phyloP scores from a whole-genome alignment of 2,888 invertebrate genomes.

The Toxonevra muliebris region DNA sequence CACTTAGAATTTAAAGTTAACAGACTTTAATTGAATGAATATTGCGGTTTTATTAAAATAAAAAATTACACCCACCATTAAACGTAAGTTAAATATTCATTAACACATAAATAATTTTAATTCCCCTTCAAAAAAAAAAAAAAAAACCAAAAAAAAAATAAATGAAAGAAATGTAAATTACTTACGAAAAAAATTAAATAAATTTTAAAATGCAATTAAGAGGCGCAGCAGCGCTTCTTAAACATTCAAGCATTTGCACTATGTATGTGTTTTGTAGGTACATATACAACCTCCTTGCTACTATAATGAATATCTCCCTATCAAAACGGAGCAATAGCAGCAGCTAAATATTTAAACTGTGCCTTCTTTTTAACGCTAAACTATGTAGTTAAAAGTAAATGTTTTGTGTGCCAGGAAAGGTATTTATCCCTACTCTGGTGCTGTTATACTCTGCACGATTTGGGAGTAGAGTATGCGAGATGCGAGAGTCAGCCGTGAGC shows the following conservation, averaged over 20 bases:
- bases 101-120: too few relatives aligned
- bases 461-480: too few relatives aligned
- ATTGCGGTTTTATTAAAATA: background rate
- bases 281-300: too few relatives aligned
- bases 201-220: background rate
- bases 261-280: too few relatives aligned
- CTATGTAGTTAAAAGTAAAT: background rate
- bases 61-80: background rate
- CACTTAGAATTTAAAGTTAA: conserved; percentile 4
- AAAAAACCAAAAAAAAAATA: background rate
- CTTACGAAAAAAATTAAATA: background rate
- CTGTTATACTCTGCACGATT: too few relatives aligned
- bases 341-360: background rate
- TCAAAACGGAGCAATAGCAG: too few relatives aligned
- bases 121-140: background rate
- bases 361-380: background rate
- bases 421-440: too few relatives aligned
- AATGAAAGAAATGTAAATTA: background rate
- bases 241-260: too few relatives aligned
- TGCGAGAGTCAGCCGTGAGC: too few relatives aligned
- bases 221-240: too few relatives aligned
- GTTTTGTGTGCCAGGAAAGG: too few relatives aligned
- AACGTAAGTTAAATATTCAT: background rate
- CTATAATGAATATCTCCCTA: too few relatives aligned
- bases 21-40: background rate